Base-by-base conservation (phyloP, 2,888 invertebrate genomes). In the Parnassius glacialis region DNA sequence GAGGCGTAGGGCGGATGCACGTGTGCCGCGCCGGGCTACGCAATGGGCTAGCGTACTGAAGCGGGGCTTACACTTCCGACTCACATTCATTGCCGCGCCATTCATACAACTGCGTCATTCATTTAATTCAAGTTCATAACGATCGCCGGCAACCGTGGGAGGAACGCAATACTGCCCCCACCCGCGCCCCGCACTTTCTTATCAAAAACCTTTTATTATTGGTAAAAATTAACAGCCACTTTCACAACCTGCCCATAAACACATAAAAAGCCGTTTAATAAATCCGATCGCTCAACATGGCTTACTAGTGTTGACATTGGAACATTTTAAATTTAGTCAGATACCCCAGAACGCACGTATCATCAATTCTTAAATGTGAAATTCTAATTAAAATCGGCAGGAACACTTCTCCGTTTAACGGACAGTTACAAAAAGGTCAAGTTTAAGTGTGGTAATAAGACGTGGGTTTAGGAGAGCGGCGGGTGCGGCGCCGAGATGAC, bases 61-160 rank as follows among this genome's bases (percentile, higher is more conserved):
- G 78, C 83, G 78, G 79, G 74, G 75, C 77, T 76, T 83, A 83
- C 83, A 85, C 86, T 89, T 90, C 90, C 89, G 88, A 87, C 84
- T 84, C 86, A 76, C 86, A 87, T 86, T 86, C 87, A 87, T 84
- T 85, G 85, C 83, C 85, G 82, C 86, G 82, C 87, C 89, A 90
- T 90, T 90, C 89, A 90, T 85, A 87, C 84, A 87, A 87, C 80
- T 79, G 84, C 85, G 81, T 87, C 89, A 88, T 88, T 90, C 86
- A 89, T 85, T 85, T 85, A 85, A 88, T 89, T 87, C 87, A 88
- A 90, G 88, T 87, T 86, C 87, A 89, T 84, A 86, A 87, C 81
- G 76, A 80, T 78, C 58, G 74, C 78, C 72, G 75, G 66, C 76
- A 70, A 72, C 75, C 76, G 79, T 74, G 80, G 83, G 85, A 83